Evolutionary conservation across 2,797 vertebrate species (phyloP).

Genomic region (Lophius americanus): DNA sequence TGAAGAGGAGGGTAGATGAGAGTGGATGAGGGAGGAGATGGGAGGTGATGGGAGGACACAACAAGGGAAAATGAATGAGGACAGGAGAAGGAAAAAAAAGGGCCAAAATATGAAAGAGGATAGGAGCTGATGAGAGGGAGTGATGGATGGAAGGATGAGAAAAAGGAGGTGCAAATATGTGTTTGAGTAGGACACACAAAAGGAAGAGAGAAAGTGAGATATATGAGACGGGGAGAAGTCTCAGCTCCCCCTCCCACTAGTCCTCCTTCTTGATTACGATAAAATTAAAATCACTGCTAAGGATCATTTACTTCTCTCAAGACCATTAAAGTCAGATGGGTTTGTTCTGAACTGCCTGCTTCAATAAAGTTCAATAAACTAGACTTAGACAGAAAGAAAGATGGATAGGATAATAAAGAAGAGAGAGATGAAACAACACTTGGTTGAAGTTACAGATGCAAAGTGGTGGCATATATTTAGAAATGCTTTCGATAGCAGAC

Average conservation of each 20-base stretch:
- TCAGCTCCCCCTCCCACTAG: not conserved
- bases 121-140: slow-evolving; percentile 14
- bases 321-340: slow-evolving; percentile 51
- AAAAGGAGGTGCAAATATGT: slow-evolving; percentile 9
- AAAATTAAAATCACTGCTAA: slow-evolving; percentile 48
- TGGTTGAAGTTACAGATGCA: slow-evolving; percentile 14
- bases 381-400: slow-evolving; percentile 26
- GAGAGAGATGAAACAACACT: slow-evolving; percentile 29
- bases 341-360: slow-evolving; percentile 46
- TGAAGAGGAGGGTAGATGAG: not conserved
- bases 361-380: slow-evolving; percentile 56
- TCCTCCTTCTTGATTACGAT: slow-evolving; percentile 27
- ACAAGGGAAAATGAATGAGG: slow-evolving; percentile 4
- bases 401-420: slow-evolving; percentile 8
- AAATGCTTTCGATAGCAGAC: slow-evolving; percentile 18
- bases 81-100: not conserved
- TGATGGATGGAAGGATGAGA: slow-evolving; percentile 18
- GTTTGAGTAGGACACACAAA: slow-evolving; percentile 3
- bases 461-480: slow-evolving; percentile 14
- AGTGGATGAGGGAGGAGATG: slow-evolving; percentile 2
- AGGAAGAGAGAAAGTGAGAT: slow-evolving; percentile 15
- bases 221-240: not conserved
- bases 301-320: slow-evolving; percentile 50
- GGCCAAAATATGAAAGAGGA: slow-evolving; percentile 6
- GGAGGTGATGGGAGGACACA: slow-evolving; percentile 23